phyloP scores from a whole-genome alignment of 1,140 invertebrate genomes.

The Hirudo medicinalis region DNA sequence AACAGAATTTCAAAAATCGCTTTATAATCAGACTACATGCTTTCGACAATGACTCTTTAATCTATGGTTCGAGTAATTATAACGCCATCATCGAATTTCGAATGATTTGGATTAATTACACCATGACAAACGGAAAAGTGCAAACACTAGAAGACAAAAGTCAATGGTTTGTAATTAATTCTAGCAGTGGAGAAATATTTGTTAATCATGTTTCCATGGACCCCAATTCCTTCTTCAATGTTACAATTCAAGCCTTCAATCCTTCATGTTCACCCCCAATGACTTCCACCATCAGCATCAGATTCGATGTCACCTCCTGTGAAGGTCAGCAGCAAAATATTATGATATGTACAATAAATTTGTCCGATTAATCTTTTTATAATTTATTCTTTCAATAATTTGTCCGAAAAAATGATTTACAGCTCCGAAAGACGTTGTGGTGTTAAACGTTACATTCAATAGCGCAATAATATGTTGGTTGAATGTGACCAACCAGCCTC shows the following conservation, averaged over 20 bases:
- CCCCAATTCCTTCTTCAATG: neutral
- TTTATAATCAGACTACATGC: neutral
- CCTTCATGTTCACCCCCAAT: neutral
- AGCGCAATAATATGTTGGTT: no score
- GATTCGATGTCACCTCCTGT: neutral
- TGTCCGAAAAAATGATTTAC: no score
- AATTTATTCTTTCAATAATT: no score
- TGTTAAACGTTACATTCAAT: no score
- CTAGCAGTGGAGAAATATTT: neutral
- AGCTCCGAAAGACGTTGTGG: no score
- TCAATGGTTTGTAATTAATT: neutral
- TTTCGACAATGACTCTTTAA: neutral
- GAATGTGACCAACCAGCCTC: no score
- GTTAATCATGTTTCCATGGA: neutral
- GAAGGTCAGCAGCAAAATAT: neutral
- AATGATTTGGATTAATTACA: neutral
- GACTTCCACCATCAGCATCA: neutral
- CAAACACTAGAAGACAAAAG: no score
- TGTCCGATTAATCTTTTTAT: no score
- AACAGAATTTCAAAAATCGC: no score
- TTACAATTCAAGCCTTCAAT: neutral
- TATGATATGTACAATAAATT: neutral
- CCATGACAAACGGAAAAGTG: neutral
- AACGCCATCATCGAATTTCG: constrained; percentile 1
- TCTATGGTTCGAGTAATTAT: neutral